Evolutionary conservation across 2,888 invertebrate genomes (phyloP).

Genomic region (Phaedon cochleariae): DNA sequence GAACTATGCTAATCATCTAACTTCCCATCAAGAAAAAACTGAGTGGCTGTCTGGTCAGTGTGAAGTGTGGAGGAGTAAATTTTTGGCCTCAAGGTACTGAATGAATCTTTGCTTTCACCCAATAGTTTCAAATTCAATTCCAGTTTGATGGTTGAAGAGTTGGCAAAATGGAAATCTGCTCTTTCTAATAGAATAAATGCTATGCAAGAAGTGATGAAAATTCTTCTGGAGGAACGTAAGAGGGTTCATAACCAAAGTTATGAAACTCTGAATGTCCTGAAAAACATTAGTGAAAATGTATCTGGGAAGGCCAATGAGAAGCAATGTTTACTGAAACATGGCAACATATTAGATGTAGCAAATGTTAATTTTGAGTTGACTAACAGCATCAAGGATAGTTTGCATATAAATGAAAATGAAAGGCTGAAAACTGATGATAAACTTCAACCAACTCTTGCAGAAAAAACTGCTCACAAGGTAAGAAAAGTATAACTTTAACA

Average conservation of each 20-base stretch:
- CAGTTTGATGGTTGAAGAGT: conserved; percentile 92
- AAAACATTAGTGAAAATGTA: conserved; percentile 62
- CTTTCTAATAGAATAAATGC: conserved; percentile 76
- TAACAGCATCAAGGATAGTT: conserved; percentile 64
- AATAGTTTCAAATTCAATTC: conserved; percentile 48
- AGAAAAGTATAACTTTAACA: background rate
- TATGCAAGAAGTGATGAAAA: conserved; percentile 74
- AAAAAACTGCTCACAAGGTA: conserved; percentile 63
- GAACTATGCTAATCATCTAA: conserved; percentile 85
- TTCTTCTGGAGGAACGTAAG: conserved; percentile 75
- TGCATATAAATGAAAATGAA: conserved; percentile 54
- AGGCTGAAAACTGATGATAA: background rate
- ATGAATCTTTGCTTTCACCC: background rate
- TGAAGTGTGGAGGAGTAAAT: conserved; percentile 97
- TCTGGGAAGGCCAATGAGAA: conserved; percentile 32
- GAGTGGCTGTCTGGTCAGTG: conserved; percentile 94
- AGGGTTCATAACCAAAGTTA: conserved; percentile 70
- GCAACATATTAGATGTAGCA: conserved; percentile 72
- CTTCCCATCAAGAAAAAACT: conserved; percentile 90
- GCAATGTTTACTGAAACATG: conserved; percentile 61
- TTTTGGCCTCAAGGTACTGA: conserved; percentile 85
- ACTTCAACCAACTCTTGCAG: conserved; percentile 55
- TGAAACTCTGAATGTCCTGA: conserved; percentile 71
- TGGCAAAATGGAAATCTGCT: conserved; percentile 86
- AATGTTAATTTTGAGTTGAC: conserved; percentile 70